These are phyloP conservation scores for Calyptomena viridis DNA, from an alignment of 2,113 vertebrate genomes.

Conservation along the genomic window DNA sequence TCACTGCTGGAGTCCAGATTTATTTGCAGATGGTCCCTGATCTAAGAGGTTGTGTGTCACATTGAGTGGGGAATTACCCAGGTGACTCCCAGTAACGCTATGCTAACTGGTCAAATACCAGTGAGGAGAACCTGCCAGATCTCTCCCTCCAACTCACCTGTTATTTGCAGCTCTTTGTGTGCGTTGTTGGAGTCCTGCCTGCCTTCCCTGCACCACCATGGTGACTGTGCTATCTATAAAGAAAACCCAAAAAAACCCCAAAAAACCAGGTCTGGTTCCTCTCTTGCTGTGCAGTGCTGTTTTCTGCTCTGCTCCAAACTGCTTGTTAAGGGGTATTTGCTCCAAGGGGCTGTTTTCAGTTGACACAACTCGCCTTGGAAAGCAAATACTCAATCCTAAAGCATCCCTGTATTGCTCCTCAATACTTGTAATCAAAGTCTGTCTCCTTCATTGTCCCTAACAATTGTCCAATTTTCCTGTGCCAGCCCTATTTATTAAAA, in stretches of 20 bases:
- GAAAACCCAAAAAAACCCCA: neutral
- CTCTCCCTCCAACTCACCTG: neutral
- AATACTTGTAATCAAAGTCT: slow-evolving; percentile 14
- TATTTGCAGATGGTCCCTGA: slow-evolving; percentile 53
- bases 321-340: slow-evolving; percentile 24
- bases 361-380: neutral
- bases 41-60: slow-evolving; percentile 27
- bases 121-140: neutral
- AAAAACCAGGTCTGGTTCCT: neutral
- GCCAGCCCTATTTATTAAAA: slow-evolving; percentile 51
- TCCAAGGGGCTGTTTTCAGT: neutral
- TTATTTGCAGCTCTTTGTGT: slow-evolving; percentile 49
- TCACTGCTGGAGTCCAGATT: slow-evolving; percentile 49
- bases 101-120: slow-evolving; percentile 6
- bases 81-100: slow-evolving; percentile 47
- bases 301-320: neutral
- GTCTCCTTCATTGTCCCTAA: neutral
- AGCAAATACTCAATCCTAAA: neutral
- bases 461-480: slow-evolving; percentile 23
- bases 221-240: neutral
- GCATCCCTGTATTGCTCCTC: neutral
- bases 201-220: neutral
- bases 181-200: neutral
- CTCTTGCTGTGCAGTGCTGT: neutral
- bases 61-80: slow-evolving; percentile 46